These are phyloP conservation scores for Andinoacara biseriatus DNA, from an alignment of 2,113 vertebrate genomes.

Conservation along the genomic window DNA sequence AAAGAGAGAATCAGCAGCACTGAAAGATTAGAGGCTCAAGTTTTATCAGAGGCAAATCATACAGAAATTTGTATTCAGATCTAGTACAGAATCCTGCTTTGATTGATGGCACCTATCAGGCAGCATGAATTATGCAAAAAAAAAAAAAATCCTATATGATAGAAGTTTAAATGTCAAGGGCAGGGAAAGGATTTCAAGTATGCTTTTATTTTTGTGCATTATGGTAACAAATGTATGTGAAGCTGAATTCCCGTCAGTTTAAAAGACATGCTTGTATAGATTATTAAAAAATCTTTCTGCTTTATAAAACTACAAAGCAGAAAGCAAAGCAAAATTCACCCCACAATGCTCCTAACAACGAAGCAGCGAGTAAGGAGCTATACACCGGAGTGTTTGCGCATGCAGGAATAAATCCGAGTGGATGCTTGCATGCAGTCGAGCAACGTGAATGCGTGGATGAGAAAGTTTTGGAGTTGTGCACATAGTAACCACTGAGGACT, in stretches of 20 bases:
- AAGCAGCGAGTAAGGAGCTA: neutral
- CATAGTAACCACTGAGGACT: neutral
- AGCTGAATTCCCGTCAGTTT: neutral
- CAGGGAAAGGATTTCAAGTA: slow-evolving; percentile 24
- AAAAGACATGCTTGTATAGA: neutral
- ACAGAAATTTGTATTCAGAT: slow-evolving; percentile 31
- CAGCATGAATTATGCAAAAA: slow-evolving; percentile 45
- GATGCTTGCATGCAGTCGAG: neutral
- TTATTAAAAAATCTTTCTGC: too few species aligned
- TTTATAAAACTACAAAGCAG: too few species aligned
- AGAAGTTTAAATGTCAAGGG: slow-evolving; percentile 41
- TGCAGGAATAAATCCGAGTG: neutral
- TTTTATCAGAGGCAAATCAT: slow-evolving; percentile 9
- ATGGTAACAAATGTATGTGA: neutral
- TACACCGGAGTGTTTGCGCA: neutral
- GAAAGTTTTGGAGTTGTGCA: neutral
- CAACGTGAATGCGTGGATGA: neutral
- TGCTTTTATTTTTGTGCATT: neutral
- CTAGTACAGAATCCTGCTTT: neutral
- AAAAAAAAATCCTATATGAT: neutral
- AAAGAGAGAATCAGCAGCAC: neutral
- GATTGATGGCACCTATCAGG: slow-evolving; percentile 27
- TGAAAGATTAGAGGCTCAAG: neutral
- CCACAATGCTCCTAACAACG: neutral
- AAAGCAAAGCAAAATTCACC: neutral